These are phyloP conservation scores for Strix uralensis DNA, from an alignment of 2,113 vertebrate species.

Conservation along the genomic window DNA sequence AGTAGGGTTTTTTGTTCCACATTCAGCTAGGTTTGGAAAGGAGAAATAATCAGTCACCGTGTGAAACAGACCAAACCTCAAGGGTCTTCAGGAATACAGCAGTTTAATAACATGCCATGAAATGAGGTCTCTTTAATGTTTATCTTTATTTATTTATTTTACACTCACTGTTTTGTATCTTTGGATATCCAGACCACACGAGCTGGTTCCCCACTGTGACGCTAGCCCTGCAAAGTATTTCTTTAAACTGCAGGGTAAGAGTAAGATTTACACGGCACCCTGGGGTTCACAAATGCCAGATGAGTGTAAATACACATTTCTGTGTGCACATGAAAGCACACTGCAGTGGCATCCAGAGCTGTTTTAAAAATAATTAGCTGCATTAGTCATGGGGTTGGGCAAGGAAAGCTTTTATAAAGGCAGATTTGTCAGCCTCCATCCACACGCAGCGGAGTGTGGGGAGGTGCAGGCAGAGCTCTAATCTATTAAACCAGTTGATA, in stretches of 20 bases:
- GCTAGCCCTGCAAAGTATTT: neutral
- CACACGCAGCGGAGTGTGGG: neutral
- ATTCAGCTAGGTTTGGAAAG: neutral
- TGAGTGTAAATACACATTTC: neutral
- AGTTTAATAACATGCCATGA: neutral
- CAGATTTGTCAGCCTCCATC: conserved; percentile 57
- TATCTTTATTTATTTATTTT: neutral
- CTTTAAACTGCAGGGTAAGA: neutral
- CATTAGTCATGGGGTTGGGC: conserved; percentile 61
- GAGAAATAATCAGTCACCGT: rapidly evolving
- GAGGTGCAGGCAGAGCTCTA: conserved; percentile 33
- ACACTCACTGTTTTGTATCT: neutral
- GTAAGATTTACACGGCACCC: neutral
- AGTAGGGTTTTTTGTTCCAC: neutral
- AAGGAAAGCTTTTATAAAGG: conserved; percentile 29
- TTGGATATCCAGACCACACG: neutral
- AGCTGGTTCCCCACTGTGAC: neutral
- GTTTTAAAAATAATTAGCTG: conserved; percentile 64
- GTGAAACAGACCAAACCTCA: neutral
- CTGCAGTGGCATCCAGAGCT: conserved; percentile 26
- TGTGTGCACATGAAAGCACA: neutral
- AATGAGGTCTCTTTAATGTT: neutral
- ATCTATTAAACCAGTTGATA: neutral
- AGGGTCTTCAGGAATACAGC: neutral
- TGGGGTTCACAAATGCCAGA: neutral